Percentiles rank a stretch among this genome's conserved stretches.
Evolutionary conservation across 2,797 vertebrate species (phyloP).

Genomic region (Silurus lanzhouensis): DNA sequence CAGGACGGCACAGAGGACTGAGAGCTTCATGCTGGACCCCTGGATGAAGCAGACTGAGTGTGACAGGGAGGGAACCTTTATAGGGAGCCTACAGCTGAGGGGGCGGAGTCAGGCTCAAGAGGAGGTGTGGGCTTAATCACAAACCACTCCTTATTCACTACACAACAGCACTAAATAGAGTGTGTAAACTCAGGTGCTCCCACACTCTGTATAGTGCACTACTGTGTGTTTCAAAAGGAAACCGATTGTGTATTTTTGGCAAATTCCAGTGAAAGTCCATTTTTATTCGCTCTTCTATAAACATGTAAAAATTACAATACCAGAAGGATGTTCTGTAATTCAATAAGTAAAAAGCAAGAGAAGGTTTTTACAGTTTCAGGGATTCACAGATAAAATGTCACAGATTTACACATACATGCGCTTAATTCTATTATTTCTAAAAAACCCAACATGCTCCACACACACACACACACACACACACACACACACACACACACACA

Average conservation of each 20-base stretch:
- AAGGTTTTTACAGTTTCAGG: neutral
- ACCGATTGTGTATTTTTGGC: neutral
- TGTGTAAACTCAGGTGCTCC: neutral
- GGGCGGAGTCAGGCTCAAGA: constrained; percentile 29
- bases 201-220: neutral
- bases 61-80: constrained; percentile 61
- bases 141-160: neutral
- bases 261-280: constrained; percentile 9
- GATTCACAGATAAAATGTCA: neutral
- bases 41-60: constrained; percentile 53
- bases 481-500: too few species aligned
- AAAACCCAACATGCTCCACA: too few species aligned
- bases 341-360: neutral
- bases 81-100: constrained; percentile 54
- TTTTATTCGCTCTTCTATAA: constrained; percentile 1
- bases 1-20: constrained; percentile 61
- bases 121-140: neutral
- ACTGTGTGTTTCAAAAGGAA: neutral
- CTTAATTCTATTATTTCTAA: too few species aligned
- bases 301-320: neutral
- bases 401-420: neutral
- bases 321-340: neutral
- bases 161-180: neutral
- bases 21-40: constrained; percentile 67
- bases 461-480: too few species aligned